phyloP scores from a whole-genome alignment of 2,113 vertebrate species.

The Piprites chloris region DNA sequence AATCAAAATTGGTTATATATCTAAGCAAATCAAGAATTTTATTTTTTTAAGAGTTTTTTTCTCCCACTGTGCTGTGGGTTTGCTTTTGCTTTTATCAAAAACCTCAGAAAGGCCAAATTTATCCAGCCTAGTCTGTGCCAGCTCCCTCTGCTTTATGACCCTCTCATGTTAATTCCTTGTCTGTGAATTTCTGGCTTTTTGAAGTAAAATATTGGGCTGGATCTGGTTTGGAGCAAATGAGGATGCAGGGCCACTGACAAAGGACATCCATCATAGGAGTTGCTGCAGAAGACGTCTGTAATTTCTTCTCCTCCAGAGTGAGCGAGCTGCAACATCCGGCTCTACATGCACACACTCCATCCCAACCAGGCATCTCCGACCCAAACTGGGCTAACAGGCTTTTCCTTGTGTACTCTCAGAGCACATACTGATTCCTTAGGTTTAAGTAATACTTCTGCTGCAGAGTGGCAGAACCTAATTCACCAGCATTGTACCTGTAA shows the following conservation, averaged over 20 bases:
- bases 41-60: not conserved
- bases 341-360: rapidly evolving
- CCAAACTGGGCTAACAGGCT: not conserved
- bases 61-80: not conserved
- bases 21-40: not conserved
- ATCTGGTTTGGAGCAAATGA: not conserved
- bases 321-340: not conserved
- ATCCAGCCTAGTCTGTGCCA: not conserved
- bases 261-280: not conserved
- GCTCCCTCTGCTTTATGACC: not conserved
- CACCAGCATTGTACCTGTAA: not conserved
- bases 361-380: rapidly evolving
- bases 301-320: not conserved
- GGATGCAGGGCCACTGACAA: not conserved
- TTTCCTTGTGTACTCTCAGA: not conserved
- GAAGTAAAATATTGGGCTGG: not conserved
- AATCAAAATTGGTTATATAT: not conserved
- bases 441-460: not conserved
- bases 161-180: not conserved
- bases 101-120: not conserved
- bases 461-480: not conserved
- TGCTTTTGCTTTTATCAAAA: not conserved
- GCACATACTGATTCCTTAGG: not conserved
- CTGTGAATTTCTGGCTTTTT: not conserved
- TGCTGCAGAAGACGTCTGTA: not conserved